Conservation (phyloP, 2,113 vertebrate species). For the Gila orcuttii region DNA sequence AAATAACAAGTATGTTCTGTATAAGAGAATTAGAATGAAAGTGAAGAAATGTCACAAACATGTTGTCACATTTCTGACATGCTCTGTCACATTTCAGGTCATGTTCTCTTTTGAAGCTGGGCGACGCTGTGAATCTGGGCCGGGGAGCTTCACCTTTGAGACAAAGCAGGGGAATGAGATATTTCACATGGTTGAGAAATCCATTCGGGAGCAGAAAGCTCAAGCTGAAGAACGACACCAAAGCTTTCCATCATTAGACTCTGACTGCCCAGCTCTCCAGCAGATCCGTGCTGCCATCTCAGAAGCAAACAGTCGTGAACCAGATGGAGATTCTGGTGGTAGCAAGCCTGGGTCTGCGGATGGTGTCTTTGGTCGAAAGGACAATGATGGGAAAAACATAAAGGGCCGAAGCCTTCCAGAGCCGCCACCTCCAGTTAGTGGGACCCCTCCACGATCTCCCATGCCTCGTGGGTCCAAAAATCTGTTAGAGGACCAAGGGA, state of each 20-base stretch:
- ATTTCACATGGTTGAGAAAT: constrained; percentile 88
- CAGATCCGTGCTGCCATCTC: constrained; percentile 69
- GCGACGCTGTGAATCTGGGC: constrained; percentile 90
- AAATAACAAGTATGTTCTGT: constrained; percentile 1
- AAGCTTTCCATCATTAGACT: constrained; percentile 72
- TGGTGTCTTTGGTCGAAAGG: constrained; percentile 73
- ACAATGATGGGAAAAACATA: constrained; percentile 62
- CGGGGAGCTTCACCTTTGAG: constrained; percentile 97
- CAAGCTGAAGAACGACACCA: constrained; percentile 78
- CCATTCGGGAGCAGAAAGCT: constrained; percentile 89
- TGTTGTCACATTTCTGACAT: not conserved
- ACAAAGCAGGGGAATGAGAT: constrained; percentile 95
- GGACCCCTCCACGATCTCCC: constrained; percentile 67
- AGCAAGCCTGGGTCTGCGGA: constrained; percentile 76
- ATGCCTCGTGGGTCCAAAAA: constrained; percentile 58
- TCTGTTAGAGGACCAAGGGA: constrained; percentile 60
- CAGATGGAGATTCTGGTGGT: constrained; percentile 75
- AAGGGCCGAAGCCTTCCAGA: constrained; percentile 82
- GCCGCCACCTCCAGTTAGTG: constrained; percentile 66
- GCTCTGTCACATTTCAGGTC: constrained; percentile 73
- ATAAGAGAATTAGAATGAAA: not conserved
- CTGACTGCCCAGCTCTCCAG: constrained; percentile 65
- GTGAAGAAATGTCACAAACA: not conserved
- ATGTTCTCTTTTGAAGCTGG: constrained; percentile 99
- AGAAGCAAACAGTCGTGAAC: constrained; percentile 69